Conservation (phyloP, 2,113 vertebrate genomes). For the Pipra filicauda region DNA sequence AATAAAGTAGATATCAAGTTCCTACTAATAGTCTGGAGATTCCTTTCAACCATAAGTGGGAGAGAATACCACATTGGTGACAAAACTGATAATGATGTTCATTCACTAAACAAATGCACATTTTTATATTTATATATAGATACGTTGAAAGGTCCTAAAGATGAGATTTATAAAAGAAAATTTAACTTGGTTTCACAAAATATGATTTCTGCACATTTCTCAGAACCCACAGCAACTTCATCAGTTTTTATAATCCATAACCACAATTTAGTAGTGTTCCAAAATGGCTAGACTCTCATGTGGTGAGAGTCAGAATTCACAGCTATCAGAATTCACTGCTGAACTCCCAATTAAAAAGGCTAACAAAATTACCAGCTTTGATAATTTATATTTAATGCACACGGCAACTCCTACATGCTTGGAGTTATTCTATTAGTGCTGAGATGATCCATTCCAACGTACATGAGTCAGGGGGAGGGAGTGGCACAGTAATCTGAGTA, state of each 20-base stretch:
- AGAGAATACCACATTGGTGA: not conserved
- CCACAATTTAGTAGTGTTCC: not conserved
- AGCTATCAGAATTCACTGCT: not conserved
- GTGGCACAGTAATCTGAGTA: not conserved
- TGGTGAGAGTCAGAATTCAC: not conserved
- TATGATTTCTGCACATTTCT: not conserved
- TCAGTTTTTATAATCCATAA: not conserved
- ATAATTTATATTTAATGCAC: not conserved
- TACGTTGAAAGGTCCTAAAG: not conserved
- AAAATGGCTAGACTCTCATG: not conserved
- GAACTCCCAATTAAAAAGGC: not conserved
- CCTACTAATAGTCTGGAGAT: not conserved
- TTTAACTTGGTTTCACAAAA: not conserved
- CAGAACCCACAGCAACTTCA: not conserved
- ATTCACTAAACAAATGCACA: not conserved
- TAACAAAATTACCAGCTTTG: not conserved
- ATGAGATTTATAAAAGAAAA: not conserved
- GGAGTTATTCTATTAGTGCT: not conserved
- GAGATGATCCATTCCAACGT: not conserved
- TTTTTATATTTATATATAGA: not conserved
- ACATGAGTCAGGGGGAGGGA: not conserved
- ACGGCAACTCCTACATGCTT: not conserved
- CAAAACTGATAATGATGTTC: not conserved
- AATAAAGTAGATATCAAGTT: not conserved
- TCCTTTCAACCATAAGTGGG: not conserved